Percentiles rank a stretch among this genome's conserved stretches.
Conservation (phyloP, 2,888 invertebrate species). For the Pristionchus mayeri region DNA sequence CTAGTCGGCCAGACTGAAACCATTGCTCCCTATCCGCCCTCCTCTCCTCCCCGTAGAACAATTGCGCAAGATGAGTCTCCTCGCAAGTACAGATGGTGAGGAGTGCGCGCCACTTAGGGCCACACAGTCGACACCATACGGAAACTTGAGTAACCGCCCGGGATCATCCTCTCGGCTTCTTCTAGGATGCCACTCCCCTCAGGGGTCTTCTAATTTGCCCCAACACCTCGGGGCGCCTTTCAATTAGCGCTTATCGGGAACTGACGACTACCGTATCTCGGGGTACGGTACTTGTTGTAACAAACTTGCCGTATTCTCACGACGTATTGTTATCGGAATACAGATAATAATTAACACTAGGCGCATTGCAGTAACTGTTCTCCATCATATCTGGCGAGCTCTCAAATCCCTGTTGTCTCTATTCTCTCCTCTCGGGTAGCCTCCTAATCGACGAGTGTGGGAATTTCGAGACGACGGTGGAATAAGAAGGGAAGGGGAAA, state of each 20-base stretch:
- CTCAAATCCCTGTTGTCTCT: constrained; percentile 20
- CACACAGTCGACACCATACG: constrained; percentile 33
- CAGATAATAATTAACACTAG: background rate
- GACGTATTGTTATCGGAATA: background rate
- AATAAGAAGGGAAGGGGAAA: background rate
- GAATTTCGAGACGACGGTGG: constrained; percentile 1
- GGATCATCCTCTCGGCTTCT: background rate
- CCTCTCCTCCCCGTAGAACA: background rate
- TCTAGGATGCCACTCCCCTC: no score
- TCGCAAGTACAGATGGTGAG: background rate
- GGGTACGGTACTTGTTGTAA: no score
- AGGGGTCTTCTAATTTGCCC: no score
- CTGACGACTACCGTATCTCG: background rate
- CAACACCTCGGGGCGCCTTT: background rate
- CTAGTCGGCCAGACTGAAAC: background rate
- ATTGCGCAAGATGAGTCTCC: constrained; percentile 42
- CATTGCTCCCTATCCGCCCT: background rate
- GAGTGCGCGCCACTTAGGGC: background rate
- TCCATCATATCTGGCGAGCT: background rate
- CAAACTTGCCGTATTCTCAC: background rate
- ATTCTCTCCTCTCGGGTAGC: background rate
- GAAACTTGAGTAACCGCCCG: constrained; percentile 25
- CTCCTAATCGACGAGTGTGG: constrained; percentile 23
- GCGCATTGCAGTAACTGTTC: background rate
- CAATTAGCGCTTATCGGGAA: background rate